Base-by-base conservation (phyloP, 2,113 vertebrate species). In the Muscicapa adusta region DNA sequence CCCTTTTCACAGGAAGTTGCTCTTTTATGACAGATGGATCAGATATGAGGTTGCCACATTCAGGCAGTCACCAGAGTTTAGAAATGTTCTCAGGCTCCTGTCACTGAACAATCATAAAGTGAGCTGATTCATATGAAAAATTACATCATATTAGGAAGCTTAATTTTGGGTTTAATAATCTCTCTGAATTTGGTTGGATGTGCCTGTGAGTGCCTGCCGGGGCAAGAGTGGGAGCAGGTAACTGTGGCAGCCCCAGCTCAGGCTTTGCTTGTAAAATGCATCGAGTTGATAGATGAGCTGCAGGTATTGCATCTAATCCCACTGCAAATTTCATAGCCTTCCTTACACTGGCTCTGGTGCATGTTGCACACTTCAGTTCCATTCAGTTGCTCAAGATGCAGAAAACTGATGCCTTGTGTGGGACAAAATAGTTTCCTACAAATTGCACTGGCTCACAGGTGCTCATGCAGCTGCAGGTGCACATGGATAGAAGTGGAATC, bases 261-360 rank as follows among this genome's bases (percentile, higher is more conserved):
- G n/a, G 8, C 54, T 80, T 36, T 26, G 34, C 18, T 17, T 66
- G 11, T 78, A 42, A 67, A 57, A 43, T 60, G 40, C 6, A 3
- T 26, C 0, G 3, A 53, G 29, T 17, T 45, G 9, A 28, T n/a
- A 0, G 1, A 40, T 51, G 28, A 38, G 8, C n/a, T 79, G 50
- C 11, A 40, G 24, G 24, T 92, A 38, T 24, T 90, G 34, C 22
- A 47, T 3, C 9, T 67, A 24, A 60, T 65, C 38, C 34, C 53
- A 71, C 43, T 88, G 57, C n/a, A 42, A 14, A 36, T 67, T 58
- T 62, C 43, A 29, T 10, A 67, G 40, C 70, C 26, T 43, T 45
- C 34, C 16, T 74, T 62, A 33, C 7, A 79, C 56, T 70, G 33
- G 40, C 31, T 62, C 48, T 70, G 33, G 40, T 79, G 33, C 9